Percentiles rank a stretch among this genome's conserved stretches.
These are phyloP conservation scores for Sebastes vulpes DNA, from an alignment of 2,797 vertebrate species.

Conservation along the genomic window DNA sequence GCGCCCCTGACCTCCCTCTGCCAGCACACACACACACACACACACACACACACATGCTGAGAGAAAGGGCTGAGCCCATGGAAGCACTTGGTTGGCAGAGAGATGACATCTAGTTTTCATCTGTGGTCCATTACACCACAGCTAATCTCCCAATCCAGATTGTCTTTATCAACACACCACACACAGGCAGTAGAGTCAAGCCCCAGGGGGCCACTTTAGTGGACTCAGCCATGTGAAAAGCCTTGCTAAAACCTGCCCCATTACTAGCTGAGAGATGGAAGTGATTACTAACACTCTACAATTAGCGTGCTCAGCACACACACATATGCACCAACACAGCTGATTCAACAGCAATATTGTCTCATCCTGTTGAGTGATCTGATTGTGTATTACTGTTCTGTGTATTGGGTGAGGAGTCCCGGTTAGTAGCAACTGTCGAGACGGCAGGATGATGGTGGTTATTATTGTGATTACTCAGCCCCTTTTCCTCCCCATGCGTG, in stretches of 20 bases:
- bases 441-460: constrained; percentile 69
- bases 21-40: constrained; percentile 24
- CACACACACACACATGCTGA: background rate
- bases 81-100: constrained; percentile 42
- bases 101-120: constrained; percentile 75
- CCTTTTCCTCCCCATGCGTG: constrained; percentile 65
- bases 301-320: constrained; percentile 65
- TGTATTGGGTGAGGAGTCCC: constrained; percentile 40
- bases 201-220: constrained; percentile 58
- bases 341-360: constrained; percentile 63
- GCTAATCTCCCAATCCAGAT: constrained; percentile 66
- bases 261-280: constrained; percentile 69
- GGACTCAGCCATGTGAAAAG: constrained; percentile 65
- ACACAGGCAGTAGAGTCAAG: constrained; percentile 39
- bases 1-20: constrained; percentile 75
- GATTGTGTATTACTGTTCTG: constrained; percentile 24
- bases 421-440: constrained; percentile 64
- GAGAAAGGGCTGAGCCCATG: constrained; percentile 39
- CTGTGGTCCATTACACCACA: constrained; percentile 61
- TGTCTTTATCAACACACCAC: constrained; percentile 57
- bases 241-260: constrained; percentile 63
- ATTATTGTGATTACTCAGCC: constrained; percentile 82
- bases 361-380: constrained; percentile 62
- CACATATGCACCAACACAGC: constrained; percentile 31
- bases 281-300: constrained; percentile 64